Conservation (phyloP, 37 sponge, comb jelly and placozoan species). For the Lycopodina hypogea region DNA sequence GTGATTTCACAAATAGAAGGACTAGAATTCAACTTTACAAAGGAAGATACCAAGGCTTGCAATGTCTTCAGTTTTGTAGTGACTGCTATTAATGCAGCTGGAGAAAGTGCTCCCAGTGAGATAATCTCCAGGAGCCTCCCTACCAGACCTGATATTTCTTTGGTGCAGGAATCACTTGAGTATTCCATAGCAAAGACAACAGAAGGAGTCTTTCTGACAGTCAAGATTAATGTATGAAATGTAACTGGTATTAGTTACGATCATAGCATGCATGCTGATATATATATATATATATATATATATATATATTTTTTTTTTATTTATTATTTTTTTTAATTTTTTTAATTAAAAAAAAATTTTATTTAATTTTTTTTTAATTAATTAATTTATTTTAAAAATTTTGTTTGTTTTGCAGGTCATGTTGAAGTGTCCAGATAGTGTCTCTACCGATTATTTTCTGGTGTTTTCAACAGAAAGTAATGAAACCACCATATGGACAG, state of each 20-base stretch:
- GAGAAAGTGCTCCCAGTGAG: background rate
- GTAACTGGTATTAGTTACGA: background rate
- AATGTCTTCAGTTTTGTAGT: background rate
- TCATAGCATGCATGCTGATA: no score
- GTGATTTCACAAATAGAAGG: background rate
- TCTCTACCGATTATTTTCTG: no score
- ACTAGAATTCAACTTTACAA: background rate
- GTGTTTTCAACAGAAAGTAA: no score
- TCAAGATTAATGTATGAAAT: background rate
- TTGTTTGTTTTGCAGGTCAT: no score
- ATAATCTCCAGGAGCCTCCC: slow-evolving; percentile 4
- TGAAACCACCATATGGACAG: no score
- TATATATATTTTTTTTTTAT: no score
- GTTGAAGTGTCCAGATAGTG: no score
- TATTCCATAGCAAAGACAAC: background rate
- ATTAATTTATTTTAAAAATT: no score
- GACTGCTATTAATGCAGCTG: background rate
- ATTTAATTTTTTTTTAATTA: no score
- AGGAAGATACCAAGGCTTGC: background rate
- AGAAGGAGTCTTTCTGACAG: background rate
- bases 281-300: no score
- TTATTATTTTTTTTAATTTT: no score
- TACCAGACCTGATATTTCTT: background rate
- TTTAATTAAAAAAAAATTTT: no score
- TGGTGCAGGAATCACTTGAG: background rate